These are phyloP conservation scores for Autographa pulchrina DNA, from an alignment of 2,888 invertebrate genomes.

Conservation along the genomic window DNA sequence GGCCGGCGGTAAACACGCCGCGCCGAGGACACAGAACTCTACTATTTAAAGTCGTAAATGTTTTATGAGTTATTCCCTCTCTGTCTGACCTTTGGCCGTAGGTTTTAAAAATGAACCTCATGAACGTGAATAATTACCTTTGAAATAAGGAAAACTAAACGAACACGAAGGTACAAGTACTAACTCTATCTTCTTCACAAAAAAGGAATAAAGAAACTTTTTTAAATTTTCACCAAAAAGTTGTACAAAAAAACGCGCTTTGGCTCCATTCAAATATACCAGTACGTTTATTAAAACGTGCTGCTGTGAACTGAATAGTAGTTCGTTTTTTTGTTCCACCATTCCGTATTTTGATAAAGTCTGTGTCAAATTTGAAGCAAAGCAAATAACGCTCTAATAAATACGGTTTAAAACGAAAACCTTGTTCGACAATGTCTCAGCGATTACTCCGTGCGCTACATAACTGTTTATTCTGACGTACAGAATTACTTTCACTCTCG, in stretches of 20 bases:
- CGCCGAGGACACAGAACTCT: background rate
- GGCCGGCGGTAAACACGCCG: background rate
- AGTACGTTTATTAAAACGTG: background rate
- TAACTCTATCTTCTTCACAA: too few relatives aligned
- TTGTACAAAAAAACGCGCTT: background rate
- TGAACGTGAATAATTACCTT: background rate
- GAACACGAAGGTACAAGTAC: too few relatives aligned
- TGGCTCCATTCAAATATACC: background rate
- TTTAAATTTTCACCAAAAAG: too few relatives aligned
- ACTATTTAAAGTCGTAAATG: background rate
- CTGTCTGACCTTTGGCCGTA: background rate
- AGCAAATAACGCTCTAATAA: conserved; percentile 4
- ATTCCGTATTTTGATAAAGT: background rate
- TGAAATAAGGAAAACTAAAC: background rate
- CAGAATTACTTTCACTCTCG: conserved; percentile 1
- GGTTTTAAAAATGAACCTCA: background rate
- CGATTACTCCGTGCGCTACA: background rate
- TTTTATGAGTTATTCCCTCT: background rate
- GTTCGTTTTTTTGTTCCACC: background rate
- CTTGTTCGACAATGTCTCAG: background rate
- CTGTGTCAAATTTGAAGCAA: background rate
- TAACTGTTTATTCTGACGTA: background rate
- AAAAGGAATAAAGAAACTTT: too few relatives aligned
- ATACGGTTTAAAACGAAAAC: background rate
- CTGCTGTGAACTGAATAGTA: background rate